Evolutionary conservation across 2,113 vertebrate species (phyloP).

Genomic region (Eclectus roratus): DNA sequence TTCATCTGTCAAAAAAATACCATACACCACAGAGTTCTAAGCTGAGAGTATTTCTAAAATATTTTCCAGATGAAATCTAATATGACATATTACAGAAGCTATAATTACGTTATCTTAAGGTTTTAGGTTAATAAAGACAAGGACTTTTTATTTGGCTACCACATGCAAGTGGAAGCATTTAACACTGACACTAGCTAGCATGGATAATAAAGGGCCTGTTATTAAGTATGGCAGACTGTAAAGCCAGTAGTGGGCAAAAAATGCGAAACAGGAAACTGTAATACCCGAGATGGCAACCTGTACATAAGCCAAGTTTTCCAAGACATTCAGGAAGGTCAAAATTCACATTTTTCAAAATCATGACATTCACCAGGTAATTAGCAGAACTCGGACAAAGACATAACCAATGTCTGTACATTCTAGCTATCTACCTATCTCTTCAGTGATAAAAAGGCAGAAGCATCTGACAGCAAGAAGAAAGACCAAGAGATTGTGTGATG

Average conservation of each 20-base stretch:
- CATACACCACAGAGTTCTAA: not conserved
- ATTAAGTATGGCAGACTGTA: constrained; percentile 27
- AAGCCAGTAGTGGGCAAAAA: not conserved
- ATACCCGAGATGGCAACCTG: not conserved
- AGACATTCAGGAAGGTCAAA: not conserved
- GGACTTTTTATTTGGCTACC: constrained; percentile 13
- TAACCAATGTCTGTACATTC: not conserved
- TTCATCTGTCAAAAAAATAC: not conserved
- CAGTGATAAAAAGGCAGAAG: not conserved
- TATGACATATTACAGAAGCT: not conserved
- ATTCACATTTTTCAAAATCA: not conserved
- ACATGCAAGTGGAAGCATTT: constrained; percentile 21
- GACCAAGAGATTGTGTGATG: not conserved
- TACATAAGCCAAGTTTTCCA: not conserved
- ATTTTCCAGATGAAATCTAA: not conserved
- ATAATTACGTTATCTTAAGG: not conserved
- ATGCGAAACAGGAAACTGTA: constrained; percentile 8
- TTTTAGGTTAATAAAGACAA: constrained; percentile 28
- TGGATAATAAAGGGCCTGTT: constrained; percentile 23
- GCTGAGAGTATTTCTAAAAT: not conserved
- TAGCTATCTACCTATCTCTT: not conserved
- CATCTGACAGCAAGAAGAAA: not conserved
- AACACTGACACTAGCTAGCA: constrained; percentile 12
- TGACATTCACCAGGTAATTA: not conserved
- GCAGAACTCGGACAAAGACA: not conserved